A percentile compares a stretch with the other conserved stretches of the same genome.
These are phyloP conservation scores for Malacosoma neustria DNA, from an alignment of 2,888 invertebrate species.

Conservation along the genomic window DNA sequence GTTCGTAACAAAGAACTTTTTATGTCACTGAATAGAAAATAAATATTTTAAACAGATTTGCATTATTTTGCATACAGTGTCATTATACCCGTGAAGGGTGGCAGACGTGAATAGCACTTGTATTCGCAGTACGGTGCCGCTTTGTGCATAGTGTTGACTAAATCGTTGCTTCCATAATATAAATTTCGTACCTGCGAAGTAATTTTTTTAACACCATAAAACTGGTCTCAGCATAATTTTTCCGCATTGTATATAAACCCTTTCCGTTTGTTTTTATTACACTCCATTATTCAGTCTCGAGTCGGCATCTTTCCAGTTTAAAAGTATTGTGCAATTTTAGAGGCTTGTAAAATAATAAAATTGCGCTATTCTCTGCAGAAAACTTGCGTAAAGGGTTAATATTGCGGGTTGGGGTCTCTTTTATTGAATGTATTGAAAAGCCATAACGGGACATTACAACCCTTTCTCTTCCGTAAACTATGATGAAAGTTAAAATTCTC, in stretches of 20 bases:
- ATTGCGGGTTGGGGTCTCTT: slow-evolving; percentile 45
- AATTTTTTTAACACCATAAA: slow-evolving; percentile 53
- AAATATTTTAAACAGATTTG: slow-evolving; percentile 43
- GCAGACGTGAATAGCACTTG: slow-evolving; percentile 33
- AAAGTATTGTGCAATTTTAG: slow-evolving; percentile 57
- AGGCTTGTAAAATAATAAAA: slow-evolving; percentile 57
- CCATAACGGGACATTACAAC: slow-evolving; percentile 55
- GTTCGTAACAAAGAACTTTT: slow-evolving; percentile 31
- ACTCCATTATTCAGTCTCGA: slow-evolving; percentile 45
- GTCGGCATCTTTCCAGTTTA: slow-evolving; percentile 64
- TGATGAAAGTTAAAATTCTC: background rate
- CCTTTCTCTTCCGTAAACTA: slow-evolving; percentile 30
- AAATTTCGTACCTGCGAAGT: slow-evolving; percentile 61
- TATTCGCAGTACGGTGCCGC: slow-evolving; percentile 33
- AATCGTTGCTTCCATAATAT: slow-evolving; percentile 32
- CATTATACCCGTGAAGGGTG: slow-evolving; percentile 20
- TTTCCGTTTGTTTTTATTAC: slow-evolving; percentile 70
- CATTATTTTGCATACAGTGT: slow-evolving; percentile 60
- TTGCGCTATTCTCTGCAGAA: slow-evolving; percentile 66
- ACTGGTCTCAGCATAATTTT: slow-evolving; percentile 67
- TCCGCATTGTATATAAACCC: slow-evolving; percentile 68
- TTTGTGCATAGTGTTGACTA: slow-evolving; percentile 20
- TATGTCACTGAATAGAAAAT: slow-evolving; percentile 30
- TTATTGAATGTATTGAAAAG: slow-evolving; percentile 43
- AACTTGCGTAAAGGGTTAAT: slow-evolving; percentile 64